A percentile compares a stretch with the other conserved stretches of the same genome.
phyloP scores from a whole-genome alignment of 2,113 vertebrate genomes.

The Rousettus leschenaultii region DNA sequence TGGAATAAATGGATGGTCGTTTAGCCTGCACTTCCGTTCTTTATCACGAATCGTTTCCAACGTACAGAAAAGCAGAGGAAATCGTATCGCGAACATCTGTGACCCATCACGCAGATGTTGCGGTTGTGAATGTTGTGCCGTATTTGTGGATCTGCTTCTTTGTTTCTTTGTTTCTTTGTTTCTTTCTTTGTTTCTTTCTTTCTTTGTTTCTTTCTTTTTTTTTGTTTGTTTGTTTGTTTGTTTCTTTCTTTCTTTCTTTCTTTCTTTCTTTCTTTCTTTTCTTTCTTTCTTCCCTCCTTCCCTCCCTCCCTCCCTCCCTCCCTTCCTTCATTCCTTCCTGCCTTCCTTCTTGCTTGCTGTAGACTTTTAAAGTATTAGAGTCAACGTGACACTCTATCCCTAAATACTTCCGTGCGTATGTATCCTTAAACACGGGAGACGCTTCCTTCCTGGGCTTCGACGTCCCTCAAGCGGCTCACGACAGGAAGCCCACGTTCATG shows the following conservation, averaged over 20 bases:
- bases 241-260: too few relatives aligned
- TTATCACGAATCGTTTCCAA: slow-evolving; percentile 7
- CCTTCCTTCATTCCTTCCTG: too few relatives aligned
- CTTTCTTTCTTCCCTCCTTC: too few relatives aligned
- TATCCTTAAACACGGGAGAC: neutral
- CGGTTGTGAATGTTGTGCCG: neutral
- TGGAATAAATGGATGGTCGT: neutral
- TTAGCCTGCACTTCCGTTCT: neutral
- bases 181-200: too few relatives aligned
- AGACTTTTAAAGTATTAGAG: neutral
- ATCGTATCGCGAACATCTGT: neutral
- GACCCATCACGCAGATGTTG: neutral
- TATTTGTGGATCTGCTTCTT: too few relatives aligned
- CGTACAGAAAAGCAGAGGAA: neutral
- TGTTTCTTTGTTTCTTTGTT: too few relatives aligned
- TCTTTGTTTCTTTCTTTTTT: too few relatives aligned
- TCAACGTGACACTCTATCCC: neutral
- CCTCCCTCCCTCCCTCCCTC: rapidly evolving
- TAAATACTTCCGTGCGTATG: neutral
- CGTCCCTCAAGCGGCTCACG: neutral
- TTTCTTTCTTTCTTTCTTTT: too few relatives aligned
- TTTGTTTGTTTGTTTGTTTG: too few relatives aligned
- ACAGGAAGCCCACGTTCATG: neutral
- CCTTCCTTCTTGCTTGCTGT: neutral
- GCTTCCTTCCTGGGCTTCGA: neutral